Percentiles rank a stretch among this genome's conserved stretches.
Evolutionary conservation across 2,888 invertebrate genomes (phyloP).

Genomic region (Chesias legatella): DNA sequence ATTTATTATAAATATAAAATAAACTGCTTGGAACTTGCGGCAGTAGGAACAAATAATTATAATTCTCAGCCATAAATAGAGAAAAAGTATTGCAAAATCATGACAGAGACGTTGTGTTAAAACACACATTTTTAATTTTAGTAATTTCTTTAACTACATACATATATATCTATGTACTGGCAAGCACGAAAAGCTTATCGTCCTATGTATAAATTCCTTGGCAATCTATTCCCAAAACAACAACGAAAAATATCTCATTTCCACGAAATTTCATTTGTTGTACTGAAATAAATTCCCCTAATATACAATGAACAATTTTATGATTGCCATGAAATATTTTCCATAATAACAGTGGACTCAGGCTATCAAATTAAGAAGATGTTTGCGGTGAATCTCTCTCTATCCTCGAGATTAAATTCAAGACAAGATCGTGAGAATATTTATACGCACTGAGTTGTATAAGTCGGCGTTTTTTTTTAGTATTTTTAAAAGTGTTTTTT

Average conservation of each 20-base stretch:
- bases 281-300: neutral
- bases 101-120: too few species aligned
- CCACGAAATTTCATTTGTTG: neutral
- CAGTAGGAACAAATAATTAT: too few species aligned
- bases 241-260: neutral
- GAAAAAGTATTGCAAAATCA: too few species aligned
- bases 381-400: constrained; percentile 63
- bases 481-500: too few species aligned
- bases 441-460: constrained; percentile 41
- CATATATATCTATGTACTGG: too few species aligned
- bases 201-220: too few species aligned
- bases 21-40: too few species aligned
- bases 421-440: constrained; percentile 48
- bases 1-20: too few species aligned
- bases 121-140: too few species aligned
- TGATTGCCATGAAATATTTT: constrained; percentile 18
- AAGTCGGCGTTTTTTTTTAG: neutral
- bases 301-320: constrained; percentile 9
- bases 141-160: too few species aligned
- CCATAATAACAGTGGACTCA: constrained; percentile 17
- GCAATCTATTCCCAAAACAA: neutral
- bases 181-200: too few species aligned
- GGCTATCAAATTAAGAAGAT: constrained; percentile 59
- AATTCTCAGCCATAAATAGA: too few species aligned
- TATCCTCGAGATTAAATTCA: constrained; percentile 72